These are phyloP conservation scores for Nomada ferruginata DNA, from an alignment of 2,888 invertebrate species.

Conservation along the genomic window DNA sequence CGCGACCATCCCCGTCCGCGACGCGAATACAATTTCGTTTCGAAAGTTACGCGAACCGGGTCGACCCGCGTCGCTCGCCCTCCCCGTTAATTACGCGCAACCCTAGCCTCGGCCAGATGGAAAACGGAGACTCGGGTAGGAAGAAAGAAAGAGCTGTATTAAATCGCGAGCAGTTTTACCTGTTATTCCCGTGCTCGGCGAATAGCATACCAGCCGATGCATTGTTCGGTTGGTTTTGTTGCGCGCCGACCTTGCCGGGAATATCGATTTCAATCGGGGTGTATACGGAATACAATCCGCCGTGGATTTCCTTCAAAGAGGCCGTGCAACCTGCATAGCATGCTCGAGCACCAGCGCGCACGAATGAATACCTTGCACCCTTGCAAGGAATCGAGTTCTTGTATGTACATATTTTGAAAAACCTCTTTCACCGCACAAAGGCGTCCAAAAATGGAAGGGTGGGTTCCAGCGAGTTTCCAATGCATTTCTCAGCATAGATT, in stretches of 20 bases:
- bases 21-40: not conserved
- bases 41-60: not conserved
- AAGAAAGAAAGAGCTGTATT: conserved; percentile 51
- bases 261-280: conserved; percentile 80
- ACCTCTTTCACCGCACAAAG: conserved; percentile 19
- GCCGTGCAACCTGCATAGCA: conserved; percentile 45
- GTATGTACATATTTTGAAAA: conserved; percentile 25
- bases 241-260: conserved; percentile 74
- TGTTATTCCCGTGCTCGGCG: conserved; percentile 62
- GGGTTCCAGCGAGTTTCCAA: conserved; percentile 47
- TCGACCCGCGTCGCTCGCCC: not conserved
- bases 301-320: conserved; percentile 69
- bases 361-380: conserved; percentile 47
- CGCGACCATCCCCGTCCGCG: too few species aligned
- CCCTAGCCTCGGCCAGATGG: not conserved
- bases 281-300: conserved; percentile 77
- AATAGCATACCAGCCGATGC: conserved; percentile 70
- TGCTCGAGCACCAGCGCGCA: conserved; percentile 37
- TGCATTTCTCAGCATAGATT: conserved; percentile 19
- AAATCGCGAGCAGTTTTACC: conserved; percentile 71
- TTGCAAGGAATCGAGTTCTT: conserved; percentile 29
- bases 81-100: conserved; percentile 12
- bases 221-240: conserved; percentile 78
- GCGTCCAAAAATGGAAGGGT: conserved; percentile 7
- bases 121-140: not conserved